Evolutionary conservation across 2,888 invertebrate species (phyloP).

Genomic region (Macrosiphum euphorbiae): DNA sequence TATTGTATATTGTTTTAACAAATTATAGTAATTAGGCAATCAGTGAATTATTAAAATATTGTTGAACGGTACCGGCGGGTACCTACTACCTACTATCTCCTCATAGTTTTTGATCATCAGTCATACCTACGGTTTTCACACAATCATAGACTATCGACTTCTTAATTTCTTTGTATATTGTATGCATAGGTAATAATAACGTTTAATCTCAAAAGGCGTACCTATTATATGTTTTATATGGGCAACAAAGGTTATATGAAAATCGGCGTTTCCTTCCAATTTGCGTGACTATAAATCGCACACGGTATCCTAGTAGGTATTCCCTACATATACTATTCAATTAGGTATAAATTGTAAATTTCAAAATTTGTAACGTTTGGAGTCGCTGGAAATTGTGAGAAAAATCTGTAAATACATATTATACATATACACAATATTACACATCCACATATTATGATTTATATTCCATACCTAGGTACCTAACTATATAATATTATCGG

Average conservation of each 20-base stretch:
- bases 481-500: neutral
- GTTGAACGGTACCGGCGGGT: neutral
- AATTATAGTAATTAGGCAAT: no score
- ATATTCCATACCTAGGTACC: neutral
- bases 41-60: no score
- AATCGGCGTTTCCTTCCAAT: neutral
- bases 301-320: neutral
- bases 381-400: neutral
- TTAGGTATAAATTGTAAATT: neutral
- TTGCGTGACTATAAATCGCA: neutral
- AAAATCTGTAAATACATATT: neutral
- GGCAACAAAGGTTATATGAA: neutral
- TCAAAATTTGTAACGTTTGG: neutral
- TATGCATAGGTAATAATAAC: no score
- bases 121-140: neutral
- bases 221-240: no score
- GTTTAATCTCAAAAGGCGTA: neutral
- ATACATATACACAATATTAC: neutral
- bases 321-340: neutral
- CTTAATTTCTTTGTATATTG: no score
- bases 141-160: no score
- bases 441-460: neutral
- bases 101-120: neutral
- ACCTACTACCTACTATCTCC: no score
- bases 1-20: no score